phyloP scores from a whole-genome alignment of 2,797 vertebrate genomes.

The Sebastes cheni region DNA sequence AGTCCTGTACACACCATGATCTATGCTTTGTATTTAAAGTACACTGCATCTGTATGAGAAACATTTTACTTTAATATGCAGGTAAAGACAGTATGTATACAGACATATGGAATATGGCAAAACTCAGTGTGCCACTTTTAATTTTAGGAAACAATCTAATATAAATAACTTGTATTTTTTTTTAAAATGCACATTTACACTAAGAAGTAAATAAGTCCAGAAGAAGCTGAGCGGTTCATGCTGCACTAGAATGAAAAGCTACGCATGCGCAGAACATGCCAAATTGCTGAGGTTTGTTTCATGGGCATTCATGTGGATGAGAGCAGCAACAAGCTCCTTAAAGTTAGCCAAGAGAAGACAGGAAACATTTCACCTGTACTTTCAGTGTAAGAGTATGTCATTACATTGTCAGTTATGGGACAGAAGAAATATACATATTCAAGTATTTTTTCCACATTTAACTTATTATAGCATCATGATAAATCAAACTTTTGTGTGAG shows the following conservation, averaged over 20 bases:
- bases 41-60: neutral
- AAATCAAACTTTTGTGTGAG: neutral
- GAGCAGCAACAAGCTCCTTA: conserved; percentile 7
- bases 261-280: conserved; percentile 56
- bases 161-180: neutral
- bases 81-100: neutral
- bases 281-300: conserved; percentile 52
- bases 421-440: too few relatives aligned
- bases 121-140: neutral
- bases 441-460: neutral
- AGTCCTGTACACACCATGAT: neutral
- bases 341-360: neutral
- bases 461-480: neutral
- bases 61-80: neutral
- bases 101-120: neutral
- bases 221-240: neutral
- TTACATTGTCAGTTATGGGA: too few relatives aligned
- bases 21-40: neutral
- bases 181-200: neutral
- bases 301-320: conserved; percentile 24
- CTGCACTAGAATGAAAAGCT: conserved; percentile 42
- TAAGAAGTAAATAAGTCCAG: neutral
- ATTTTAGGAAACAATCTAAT: neutral
- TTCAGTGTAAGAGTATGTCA: conserved; percentile 41
- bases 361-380: neutral